Evolutionary conservation across 2,888 invertebrate genomes (phyloP).

Genomic region (Elysia crispata): DNA sequence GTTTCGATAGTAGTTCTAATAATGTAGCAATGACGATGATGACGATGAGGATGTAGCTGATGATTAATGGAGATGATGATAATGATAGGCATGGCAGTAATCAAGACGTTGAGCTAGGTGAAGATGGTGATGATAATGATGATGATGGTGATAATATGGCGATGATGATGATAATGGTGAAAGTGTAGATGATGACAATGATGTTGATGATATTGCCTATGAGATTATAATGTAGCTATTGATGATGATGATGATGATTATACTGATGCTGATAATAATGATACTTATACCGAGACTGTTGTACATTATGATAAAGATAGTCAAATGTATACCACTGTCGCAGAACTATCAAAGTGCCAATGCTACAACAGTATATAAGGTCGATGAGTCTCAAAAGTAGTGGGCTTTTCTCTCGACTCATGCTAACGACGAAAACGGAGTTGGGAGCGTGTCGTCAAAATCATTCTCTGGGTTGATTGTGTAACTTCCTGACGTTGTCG

Average conservation of each 20-base stretch:
- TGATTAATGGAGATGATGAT: too few relatives aligned
- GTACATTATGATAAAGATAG: too few relatives aligned
- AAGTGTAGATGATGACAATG: too few relatives aligned
- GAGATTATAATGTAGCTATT: too few relatives aligned
- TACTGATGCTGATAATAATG: background rate
- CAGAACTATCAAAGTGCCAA: too few relatives aligned
- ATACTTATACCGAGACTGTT: too few relatives aligned
- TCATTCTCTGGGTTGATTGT: slow-evolving; percentile 62
- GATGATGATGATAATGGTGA: background rate
- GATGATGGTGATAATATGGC: background rate
- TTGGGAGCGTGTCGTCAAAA: slow-evolving; percentile 47
- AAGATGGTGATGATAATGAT: background rate
- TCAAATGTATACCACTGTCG: too few relatives aligned
- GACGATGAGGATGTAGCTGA: too few relatives aligned
- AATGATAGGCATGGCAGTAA: background rate
- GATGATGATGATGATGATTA: background rate
- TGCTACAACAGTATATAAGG: too few relatives aligned
- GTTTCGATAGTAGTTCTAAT: background rate
- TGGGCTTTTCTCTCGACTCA: background rate
- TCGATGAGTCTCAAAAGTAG: too few relatives aligned
- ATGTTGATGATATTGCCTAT: too few relatives aligned
- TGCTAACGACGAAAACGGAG: slow-evolving; percentile 41
- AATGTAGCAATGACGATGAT: too few relatives aligned
- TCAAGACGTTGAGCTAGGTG: background rate
- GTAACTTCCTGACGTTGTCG: slow-evolving; percentile 71